Percentiles rank a stretch among this genome's conserved stretches.
Conservation (phyloP, 2,888 invertebrate species). For the Dynastes grantii region DNA sequence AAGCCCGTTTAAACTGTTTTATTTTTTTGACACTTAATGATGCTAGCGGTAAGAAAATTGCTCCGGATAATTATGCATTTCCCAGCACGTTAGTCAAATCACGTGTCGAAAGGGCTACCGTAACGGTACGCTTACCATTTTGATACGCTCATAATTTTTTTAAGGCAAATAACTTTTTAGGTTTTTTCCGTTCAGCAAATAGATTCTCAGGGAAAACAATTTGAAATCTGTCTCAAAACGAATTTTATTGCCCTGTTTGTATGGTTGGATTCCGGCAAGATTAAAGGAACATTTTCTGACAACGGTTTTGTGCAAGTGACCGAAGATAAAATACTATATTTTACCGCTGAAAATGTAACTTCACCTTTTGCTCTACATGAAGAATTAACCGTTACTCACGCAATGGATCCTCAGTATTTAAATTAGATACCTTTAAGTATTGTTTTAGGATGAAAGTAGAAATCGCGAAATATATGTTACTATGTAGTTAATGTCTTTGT, state of each 20-base stretch:
- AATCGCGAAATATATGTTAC: too few relatives aligned
- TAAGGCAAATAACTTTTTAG: conserved; percentile 14
- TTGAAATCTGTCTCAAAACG: conserved; percentile 68
- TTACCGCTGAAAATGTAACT: neutral
- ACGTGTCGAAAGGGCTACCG: conserved; percentile 72
- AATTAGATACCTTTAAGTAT: neutral
- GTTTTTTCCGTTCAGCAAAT: conserved; percentile 57
- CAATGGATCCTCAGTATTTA: conserved; percentile 2
- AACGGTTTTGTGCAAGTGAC: conserved; percentile 77
- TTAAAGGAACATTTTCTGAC: conserved; percentile 80
- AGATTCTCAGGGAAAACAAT: conserved; percentile 58
- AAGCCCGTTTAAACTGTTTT: conserved; percentile 68
- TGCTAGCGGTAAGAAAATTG: conserved; percentile 66
- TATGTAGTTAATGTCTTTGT: too few relatives aligned
- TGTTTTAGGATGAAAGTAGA: too few relatives aligned
- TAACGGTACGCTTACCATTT: conserved; percentile 71
- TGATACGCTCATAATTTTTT: neutral
- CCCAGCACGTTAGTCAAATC: conserved; percentile 75
- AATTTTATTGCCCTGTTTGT: conserved; percentile 79
- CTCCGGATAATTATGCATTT: conserved; percentile 81
- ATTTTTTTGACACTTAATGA: conserved; percentile 72
- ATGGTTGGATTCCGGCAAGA: conserved; percentile 76
- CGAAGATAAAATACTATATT: neutral
- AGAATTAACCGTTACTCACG: conserved; percentile 3
- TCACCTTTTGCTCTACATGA: neutral